A percentile compares a stretch with the other conserved stretches of the same genome.
Conservation (phyloP, 2,113 vertebrate species). For the Chaetops frenatus region DNA sequence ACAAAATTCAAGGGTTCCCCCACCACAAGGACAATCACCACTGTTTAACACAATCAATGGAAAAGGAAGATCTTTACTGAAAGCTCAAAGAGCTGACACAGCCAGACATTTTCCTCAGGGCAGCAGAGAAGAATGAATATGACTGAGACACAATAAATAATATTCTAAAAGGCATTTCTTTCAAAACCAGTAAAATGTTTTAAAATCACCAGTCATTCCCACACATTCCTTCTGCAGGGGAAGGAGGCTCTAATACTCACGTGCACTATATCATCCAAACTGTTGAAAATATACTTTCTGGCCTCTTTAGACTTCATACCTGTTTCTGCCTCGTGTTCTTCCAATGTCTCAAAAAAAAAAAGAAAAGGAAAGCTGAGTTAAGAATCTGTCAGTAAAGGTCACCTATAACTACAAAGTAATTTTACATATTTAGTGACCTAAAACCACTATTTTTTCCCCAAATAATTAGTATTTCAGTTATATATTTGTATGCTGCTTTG, state of each 20-base stretch:
- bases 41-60: not conserved
- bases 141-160: not conserved
- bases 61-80: not conserved
- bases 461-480: not conserved
- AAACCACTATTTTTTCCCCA: accelerated
- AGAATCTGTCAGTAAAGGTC: not conserved
- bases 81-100: not conserved
- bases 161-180: not conserved
- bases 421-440: not conserved
- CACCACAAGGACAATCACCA: not conserved
- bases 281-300: slow-evolving; percentile 98
- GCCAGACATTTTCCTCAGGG: not conserved
- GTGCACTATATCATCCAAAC: slow-evolving; percentile 97
- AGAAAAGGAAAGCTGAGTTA: not conserved
- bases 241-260: slow-evolving; percentile 74
- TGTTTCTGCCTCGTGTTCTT: slow-evolving; percentile 95
- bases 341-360: slow-evolving; percentile 80
- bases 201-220: not conserved
- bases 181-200: not conserved
- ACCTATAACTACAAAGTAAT: not conserved
- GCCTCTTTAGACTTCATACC: slow-evolving; percentile 99
- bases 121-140: not conserved
- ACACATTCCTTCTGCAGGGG: not conserved
- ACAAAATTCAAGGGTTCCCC: not conserved
- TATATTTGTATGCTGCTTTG: not conserved